These are phyloP conservation scores for Phyllostomus discolor DNA, from an alignment of 2,113 vertebrate genomes.

Conservation along the genomic window DNA sequence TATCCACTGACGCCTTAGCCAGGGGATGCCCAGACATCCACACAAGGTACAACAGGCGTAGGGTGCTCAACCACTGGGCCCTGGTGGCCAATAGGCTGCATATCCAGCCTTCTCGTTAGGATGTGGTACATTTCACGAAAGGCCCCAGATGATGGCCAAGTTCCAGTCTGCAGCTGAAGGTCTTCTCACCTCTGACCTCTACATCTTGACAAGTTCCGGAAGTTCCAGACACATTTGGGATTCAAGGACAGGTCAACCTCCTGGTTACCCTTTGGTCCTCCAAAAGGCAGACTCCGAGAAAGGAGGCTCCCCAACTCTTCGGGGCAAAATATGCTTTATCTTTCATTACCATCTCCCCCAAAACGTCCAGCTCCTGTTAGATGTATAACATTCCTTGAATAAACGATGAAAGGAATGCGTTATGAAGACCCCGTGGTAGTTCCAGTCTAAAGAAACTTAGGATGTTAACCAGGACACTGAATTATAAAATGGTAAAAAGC, in stretches of 20 bases:
- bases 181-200: background rate
- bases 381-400: background rate
- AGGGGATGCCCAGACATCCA: no score
- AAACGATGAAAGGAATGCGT: background rate
- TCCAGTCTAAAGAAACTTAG: background rate
- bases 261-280: fast-evolving
- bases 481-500: background rate
- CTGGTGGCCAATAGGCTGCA: background rate
- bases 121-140: background rate
- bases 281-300: background rate
- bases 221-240: background rate
- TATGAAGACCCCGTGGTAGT: background rate
- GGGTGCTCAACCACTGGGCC: background rate
- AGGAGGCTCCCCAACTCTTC: background rate
- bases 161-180: background rate
- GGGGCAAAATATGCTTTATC: background rate
- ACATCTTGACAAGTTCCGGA: background rate
- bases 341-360: background rate
- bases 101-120: background rate
- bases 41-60: fast-evolving
- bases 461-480: background rate
- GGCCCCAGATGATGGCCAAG: no score
- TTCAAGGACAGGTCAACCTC: background rate
- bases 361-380: fast-evolving
- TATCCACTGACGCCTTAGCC: fast-evolving